Evolutionary conservation across 2,797 vertebrate genomes (phyloP).

Genomic region (Ceryle rudis): DNA sequence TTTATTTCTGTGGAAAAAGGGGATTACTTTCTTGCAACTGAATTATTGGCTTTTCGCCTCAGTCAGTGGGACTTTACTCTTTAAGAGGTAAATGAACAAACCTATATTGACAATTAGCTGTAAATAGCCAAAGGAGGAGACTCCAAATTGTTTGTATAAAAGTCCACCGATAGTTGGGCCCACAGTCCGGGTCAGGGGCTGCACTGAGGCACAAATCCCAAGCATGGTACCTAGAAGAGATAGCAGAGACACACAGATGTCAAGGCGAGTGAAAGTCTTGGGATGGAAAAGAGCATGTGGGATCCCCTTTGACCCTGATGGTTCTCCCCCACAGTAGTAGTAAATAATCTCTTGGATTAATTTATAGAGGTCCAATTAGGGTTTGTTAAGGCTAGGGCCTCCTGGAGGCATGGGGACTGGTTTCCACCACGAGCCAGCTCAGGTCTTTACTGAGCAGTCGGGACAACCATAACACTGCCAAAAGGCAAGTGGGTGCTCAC

Average conservation of each 20-base stretch:
- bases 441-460: neutral
- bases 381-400: neutral
- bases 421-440: neutral
- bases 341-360: neutral
- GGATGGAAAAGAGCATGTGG: fast-evolving
- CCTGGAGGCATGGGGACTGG: neutral
- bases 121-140: constrained; percentile 88
- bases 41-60: constrained; percentile 50
- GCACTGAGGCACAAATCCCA: constrained; percentile 88
- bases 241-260: neutral
- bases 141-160: constrained; percentile 87
- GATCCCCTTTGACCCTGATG: neutral
- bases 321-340: neutral
- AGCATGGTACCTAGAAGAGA: constrained; percentile 89
- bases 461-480: fast-evolving
- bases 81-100: constrained; percentile 83
- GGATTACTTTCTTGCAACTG: neutral
- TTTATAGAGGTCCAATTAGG: neutral
- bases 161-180: constrained; percentile 90
- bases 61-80: constrained; percentile 24
- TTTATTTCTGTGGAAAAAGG: neutral
- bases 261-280: neutral
- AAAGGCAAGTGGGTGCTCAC: neutral
- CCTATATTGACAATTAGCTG: constrained; percentile 82
- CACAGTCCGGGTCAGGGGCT: constrained; percentile 87